Base-by-base conservation (phyloP, 2,113 vertebrate species). In the Epinephelus cyanopodus region DNA sequence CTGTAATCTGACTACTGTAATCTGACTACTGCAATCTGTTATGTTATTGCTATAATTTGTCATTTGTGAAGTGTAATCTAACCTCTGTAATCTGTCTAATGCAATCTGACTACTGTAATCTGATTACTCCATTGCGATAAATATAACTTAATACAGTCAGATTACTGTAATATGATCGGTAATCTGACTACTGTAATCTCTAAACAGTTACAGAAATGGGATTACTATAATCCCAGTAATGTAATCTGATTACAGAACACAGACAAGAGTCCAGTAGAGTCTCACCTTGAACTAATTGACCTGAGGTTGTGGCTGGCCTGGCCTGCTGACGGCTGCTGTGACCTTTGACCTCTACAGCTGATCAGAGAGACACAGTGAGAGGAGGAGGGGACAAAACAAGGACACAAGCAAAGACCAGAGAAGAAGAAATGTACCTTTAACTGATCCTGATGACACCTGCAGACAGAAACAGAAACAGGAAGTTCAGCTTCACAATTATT, bases 271-370 rank as follows among this genome's bases (percentile, higher is more conserved):
- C 18, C 53, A 47, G 12, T 21, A 25, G 14, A 29, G 78, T 74
- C 74, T 89, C 77, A 91, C 91, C 91, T 88, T 81, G 57, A 18
- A 82, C 66, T 18, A 69, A 9, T 33, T 74, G 72, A 58, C 45
- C 42, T 62, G 82, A 12, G 33, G 48, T 15, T 5, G 37, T 15
- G 5, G 52, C 57, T 67, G 79, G 23, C 88, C 90, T 93, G 63
- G 90, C 91, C 86, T 84, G 61, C 94, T 93, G 66, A n/a, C 93
- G 93, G 56, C 92, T 95, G 92, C 94, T 92, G 82, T 91, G 95
- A 87, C 92, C 84, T 83, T 92, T 95, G 88, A 94, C 92, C 89
- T 95, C 95, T 4, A 86, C 84, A 61, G 54, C 86, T 78, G 89
- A 88, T 87, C 85, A 88, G 74, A 86, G 74, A 89, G 19, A 86